Evolutionary conservation across 2,113 vertebrate species (phyloP).

Genomic region (Cochlearius cochlearius): DNA sequence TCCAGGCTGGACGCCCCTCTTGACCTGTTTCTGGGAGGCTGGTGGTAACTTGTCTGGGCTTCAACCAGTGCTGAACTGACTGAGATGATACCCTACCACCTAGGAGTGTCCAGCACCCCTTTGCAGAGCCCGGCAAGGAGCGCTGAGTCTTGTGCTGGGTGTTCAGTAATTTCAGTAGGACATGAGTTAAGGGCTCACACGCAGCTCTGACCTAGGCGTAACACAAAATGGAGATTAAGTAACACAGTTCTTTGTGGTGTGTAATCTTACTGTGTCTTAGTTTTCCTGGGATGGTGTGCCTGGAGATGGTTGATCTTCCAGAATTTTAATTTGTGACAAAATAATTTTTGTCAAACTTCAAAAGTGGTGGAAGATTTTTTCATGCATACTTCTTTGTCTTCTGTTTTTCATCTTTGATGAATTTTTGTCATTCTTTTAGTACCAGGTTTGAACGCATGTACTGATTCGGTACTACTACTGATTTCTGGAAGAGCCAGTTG

Average conservation of each 20-base stretch:
- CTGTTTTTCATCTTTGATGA: background rate
- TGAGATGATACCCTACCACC: background rate
- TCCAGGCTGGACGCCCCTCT: background rate
- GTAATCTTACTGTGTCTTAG: background rate
- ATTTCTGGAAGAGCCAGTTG: background rate
- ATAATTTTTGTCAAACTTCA: background rate
- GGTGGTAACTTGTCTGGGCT: background rate
- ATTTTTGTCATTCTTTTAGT: background rate
- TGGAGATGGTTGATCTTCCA: background rate
- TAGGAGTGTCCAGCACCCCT: background rate
- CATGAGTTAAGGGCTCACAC: background rate
- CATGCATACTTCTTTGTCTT: background rate
- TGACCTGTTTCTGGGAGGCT: background rate
- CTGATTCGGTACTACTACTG: background rate
- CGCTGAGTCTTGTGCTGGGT: fast-evolving
- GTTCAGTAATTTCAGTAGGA: background rate
- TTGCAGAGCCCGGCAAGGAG: background rate
- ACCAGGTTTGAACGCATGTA: background rate
- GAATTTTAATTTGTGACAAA: background rate
- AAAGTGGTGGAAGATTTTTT: background rate
- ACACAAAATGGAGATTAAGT: background rate
- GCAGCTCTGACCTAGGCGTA: background rate
- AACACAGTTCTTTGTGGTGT: background rate
- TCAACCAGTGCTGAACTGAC: background rate
- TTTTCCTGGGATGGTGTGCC: background rate